Percentiles rank a stretch among this genome's conserved stretches.
These are phyloP conservation scores for Parnassius apollo DNA, from an alignment of 2,888 invertebrate genomes.

Conservation along the genomic window DNA sequence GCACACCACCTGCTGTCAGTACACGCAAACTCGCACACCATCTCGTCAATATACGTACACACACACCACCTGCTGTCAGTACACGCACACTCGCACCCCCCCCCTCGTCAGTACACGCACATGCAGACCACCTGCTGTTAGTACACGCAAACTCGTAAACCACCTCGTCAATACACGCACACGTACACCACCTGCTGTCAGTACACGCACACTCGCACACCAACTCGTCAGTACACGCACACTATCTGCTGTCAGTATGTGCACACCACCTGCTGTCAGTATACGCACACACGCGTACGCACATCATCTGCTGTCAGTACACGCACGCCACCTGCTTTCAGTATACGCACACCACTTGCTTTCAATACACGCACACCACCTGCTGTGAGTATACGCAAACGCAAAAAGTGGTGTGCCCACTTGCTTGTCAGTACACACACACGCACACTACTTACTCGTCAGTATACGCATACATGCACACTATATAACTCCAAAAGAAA, in stretches of 20 bases:
- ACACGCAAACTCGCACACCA: too few relatives aligned
- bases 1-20: background rate
- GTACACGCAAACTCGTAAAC: constrained; percentile 42
- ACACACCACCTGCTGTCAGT: background rate
- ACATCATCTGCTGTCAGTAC: too few relatives aligned
- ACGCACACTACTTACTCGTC: constrained; percentile 83
- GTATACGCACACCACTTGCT: constrained; percentile 6
- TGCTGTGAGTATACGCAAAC: too few relatives aligned
- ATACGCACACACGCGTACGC: too few relatives aligned
- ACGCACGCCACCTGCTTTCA: background rate
- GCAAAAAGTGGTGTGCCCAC: too few relatives aligned
- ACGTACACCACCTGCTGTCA: background rate
- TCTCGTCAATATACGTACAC: background rate
- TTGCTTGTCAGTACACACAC: background rate
- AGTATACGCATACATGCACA: constrained; percentile 54
- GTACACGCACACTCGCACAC: too few relatives aligned
- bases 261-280: background rate
- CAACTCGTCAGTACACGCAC: too few relatives aligned
- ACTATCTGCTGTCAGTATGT: background rate
- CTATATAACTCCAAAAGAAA: too few relatives aligned
- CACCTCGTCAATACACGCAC: background rate
- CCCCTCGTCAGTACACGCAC: too few relatives aligned
- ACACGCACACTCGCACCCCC: constrained; percentile 67
- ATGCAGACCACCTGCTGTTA: constrained; percentile 1
- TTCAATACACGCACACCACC: background rate